phyloP scores from a whole-genome alignment of 2,113 vertebrate genomes.

The Scomber colias region DNA sequence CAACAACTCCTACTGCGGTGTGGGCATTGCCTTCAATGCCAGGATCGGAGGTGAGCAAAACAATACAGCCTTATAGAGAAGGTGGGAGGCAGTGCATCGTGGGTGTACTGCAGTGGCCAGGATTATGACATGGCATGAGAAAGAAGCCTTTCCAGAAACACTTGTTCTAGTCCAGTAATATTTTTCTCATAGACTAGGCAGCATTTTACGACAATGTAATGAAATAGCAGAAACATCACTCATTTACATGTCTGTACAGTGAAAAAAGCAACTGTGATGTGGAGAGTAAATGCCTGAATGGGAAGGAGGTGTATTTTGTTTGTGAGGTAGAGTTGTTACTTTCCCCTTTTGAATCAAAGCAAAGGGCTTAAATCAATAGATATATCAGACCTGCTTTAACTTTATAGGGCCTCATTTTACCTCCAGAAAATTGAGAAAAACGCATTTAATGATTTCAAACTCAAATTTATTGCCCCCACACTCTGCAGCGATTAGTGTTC shows the following conservation, averaged over 20 bases:
- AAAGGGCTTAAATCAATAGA: neutral
- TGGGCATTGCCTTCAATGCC: conserved; percentile 77
- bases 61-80: conserved; percentile 53
- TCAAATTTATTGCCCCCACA: neutral
- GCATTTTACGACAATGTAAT: conserved; percentile 8
- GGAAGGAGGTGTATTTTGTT: too few relatives aligned
- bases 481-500: too few relatives aligned
- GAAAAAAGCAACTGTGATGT: neutral
- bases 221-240: neutral
- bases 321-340: too few relatives aligned
- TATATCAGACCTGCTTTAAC: too few relatives aligned
- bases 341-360: neutral
- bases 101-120: conserved; percentile 49
- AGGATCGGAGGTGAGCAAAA: conserved; percentile 78
- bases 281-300: neutral
- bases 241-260: neutral
- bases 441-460: neutral
- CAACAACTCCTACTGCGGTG: conserved; percentile 80
- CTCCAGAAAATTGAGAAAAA: too few relatives aligned
- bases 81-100: conserved; percentile 57
- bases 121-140: conserved; percentile 43
- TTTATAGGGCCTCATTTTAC: too few relatives aligned
- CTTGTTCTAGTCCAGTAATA: neutral
- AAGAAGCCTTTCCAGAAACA: conserved; percentile 14
- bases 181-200: neutral